These are phyloP conservation scores for Epizoanthus fatuus DNA, from an alignment of 92 coral and sea anemone genomes.

Conservation along the genomic window DNA sequence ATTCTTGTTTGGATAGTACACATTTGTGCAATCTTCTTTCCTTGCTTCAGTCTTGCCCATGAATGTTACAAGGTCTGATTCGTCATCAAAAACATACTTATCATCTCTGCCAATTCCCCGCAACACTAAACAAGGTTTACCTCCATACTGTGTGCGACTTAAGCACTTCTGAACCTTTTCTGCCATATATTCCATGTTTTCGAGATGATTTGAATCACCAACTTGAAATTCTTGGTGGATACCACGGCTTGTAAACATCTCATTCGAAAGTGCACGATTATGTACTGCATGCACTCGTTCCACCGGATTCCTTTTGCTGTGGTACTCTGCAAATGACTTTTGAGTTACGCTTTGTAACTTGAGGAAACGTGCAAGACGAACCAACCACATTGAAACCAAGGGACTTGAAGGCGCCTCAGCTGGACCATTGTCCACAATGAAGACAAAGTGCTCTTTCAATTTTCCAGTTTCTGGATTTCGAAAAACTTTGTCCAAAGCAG, in stretches of 20 bases:
- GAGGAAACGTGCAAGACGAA: constrained; percentile 17
- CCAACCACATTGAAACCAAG: constrained; percentile 50
- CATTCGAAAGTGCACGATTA: constrained; percentile 27
- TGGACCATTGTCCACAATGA: constrained; percentile 84
- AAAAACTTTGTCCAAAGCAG: constrained; percentile 58
- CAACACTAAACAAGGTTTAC: constrained; percentile 43
- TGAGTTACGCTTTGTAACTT: constrained; percentile 16
- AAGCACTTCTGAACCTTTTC: constrained; percentile 42
- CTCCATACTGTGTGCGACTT: constrained; percentile 50
- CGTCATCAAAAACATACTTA: constrained; percentile 55
- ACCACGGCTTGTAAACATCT: constrained; percentile 4
- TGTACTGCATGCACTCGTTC: constrained; percentile 36
- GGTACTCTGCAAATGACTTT: constrained; percentile 32
- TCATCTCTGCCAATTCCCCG: constrained; percentile 53
- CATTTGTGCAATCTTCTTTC: constrained; percentile 44
- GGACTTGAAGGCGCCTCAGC: constrained; percentile 55
- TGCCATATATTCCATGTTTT: constrained; percentile 68
- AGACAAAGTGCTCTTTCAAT: constrained; percentile 70
- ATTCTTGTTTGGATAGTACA: constrained; percentile 35
- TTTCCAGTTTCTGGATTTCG: constrained; percentile 75
- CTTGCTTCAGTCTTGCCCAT: constrained; percentile 42
- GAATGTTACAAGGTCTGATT: constrained; percentile 45
- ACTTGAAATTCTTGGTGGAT: constrained; percentile 27
- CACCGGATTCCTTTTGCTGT: constrained; percentile 42
- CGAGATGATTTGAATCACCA: constrained; percentile 46